A percentile compares a stretch with the other conserved stretches of the same genome.
These are phyloP conservation scores for Arctopsyche grandis DNA, from an alignment of 1,140 invertebrate species.

Conservation along the genomic window DNA sequence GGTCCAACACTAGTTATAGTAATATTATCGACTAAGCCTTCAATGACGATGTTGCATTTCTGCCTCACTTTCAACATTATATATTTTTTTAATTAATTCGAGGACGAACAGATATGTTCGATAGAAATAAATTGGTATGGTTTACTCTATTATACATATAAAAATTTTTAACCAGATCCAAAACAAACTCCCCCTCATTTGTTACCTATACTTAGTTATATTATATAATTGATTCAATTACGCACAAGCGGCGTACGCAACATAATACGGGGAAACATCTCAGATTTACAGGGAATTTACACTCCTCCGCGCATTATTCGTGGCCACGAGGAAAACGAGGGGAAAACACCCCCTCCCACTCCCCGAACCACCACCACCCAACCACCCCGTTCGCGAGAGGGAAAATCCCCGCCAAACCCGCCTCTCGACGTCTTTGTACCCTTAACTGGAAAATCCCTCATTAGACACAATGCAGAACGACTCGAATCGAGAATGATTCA, in stretches of 20 bases:
- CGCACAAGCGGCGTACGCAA: conserved; percentile 20
- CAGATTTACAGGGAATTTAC: conserved; percentile 22
- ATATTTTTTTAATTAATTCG: too few species aligned
- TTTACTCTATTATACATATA: too few species aligned
- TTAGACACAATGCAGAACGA: conserved; percentile 19
- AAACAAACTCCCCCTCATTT: too few species aligned
- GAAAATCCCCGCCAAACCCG: not conserved
- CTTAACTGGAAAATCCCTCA: conserved; percentile 30
- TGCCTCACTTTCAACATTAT: too few species aligned
- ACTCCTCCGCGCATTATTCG: conserved; percentile 17
- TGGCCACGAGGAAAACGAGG: conserved; percentile 21
- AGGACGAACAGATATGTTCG: too few species aligned
- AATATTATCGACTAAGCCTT: too few species aligned
- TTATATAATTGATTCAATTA: conserved; percentile 35
- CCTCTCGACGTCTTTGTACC: not conserved
- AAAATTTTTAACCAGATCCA: too few species aligned
- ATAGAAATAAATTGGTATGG: too few species aligned
- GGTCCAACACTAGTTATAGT: too few species aligned
- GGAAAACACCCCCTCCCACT: not conserved
- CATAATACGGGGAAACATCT: conserved; percentile 22
- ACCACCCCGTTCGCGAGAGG: not conserved
- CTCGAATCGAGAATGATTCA: conserved; percentile 25
- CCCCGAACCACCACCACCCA: not conserved
- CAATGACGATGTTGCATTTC: too few species aligned
- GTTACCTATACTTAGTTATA: not conserved